phyloP scores from a whole-genome alignment of 2,113 vertebrate species.

The Psettodes erumei region DNA sequence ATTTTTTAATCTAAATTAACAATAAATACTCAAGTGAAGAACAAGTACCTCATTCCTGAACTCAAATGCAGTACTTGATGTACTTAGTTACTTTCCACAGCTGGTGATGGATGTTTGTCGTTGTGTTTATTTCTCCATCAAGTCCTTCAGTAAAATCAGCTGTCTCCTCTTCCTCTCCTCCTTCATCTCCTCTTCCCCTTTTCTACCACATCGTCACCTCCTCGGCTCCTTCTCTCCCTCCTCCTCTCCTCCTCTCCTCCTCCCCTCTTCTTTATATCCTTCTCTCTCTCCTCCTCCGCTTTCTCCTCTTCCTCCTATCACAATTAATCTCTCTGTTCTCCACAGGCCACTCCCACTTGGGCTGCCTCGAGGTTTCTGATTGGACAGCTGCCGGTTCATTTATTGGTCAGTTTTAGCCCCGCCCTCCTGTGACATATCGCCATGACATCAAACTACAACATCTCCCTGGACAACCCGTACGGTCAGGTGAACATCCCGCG shows the following conservation, averaged over 20 bases:
- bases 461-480: conserved; percentile 72
- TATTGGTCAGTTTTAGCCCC: not conserved
- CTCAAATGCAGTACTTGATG: too few species aligned
- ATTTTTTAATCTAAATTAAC: too few species aligned
- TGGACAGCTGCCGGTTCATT: not conserved
- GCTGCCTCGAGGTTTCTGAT: too few species aligned
- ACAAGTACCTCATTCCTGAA: too few species aligned
- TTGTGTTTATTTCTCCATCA: too few species aligned
- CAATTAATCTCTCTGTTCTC: not conserved
- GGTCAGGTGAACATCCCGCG: conserved; percentile 70
- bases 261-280: too few species aligned
- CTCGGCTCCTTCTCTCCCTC: not conserved
- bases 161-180: not conserved
- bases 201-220: not conserved
- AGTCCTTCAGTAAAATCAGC: too few species aligned
- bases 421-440: not conserved
- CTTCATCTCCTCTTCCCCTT: too few species aligned
- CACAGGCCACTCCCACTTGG: not conserved
- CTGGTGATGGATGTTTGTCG: too few species aligned
- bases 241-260: not conserved
- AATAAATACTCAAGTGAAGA: too few species aligned
- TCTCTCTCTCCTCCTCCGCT: not conserved
- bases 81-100: too few species aligned
- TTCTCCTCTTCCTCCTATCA: not conserved
- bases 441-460: conserved; percentile 65